Base-by-base conservation (phyloP, 2,797 vertebrate genomes). In the Microhierax caerulescens region DNA sequence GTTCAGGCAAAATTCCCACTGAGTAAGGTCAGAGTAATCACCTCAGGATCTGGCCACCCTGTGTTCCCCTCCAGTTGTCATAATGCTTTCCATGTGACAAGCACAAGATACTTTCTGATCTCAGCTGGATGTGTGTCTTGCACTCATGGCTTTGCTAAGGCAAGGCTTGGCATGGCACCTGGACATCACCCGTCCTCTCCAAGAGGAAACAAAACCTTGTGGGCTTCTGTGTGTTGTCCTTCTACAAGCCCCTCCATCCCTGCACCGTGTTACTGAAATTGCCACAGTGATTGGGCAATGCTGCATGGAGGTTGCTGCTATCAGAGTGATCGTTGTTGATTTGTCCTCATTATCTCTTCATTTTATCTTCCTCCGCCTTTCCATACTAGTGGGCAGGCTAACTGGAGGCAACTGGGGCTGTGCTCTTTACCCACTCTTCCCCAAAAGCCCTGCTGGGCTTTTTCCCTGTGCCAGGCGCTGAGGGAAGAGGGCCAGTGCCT, bases 1-100 rank as follows among this genome's bases (percentile, higher is more conserved):
- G 93, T 97, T 97, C 96, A 96, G 91, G 82, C 80, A 93, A 61
- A 95, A 96, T 95, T 96, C 90, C 93, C 96, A 88, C 86, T 98
- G 95, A 97, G 80, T 97, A 97, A 97, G 96, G 82, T 83, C 93
- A 94, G 95, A 95, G 93, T 96, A 97, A 97, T 94, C 68, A 76
- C 90, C 82, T 64, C 48, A 47, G 77, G 94, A 67, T 88, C 82
- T 95, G 85, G 56, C 85, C 78, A 80, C 96, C 28, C 93, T 64
- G 24, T 79, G 51, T 88, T 69, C 72, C 88, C 59, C 81, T 95
- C 81, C 72, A 34, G 77, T 17, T 96, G 88, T 81, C 79, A 94
- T 85, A 20, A 50, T 22, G 50, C 79, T 75, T 41, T 67, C 78
- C 39, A 8, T 85, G 86, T 56, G 85, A 85, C 2, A 6, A 92